Conservation (phyloP, 2,888 invertebrate species). For the Strigamia transsilvanica region DNA sequence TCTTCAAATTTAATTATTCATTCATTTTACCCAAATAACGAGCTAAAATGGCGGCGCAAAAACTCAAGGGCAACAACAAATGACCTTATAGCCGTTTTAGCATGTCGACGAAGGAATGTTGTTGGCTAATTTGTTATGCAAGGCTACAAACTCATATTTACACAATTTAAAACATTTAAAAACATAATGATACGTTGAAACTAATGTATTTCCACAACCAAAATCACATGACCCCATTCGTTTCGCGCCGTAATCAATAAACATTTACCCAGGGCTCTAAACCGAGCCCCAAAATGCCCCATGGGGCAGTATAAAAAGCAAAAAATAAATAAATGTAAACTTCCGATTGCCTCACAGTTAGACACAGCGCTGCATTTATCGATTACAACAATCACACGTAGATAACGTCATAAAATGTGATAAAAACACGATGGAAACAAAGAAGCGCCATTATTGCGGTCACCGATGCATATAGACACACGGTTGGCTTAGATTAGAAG, state of each 20-base stretch:
- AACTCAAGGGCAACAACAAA: constrained; percentile 22
- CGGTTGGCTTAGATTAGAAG: neutral
- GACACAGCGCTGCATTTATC: too few relatives aligned
- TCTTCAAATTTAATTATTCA: neutral
- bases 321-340: too few relatives aligned
- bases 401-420: neutral
- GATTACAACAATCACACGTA: neutral
- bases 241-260: neutral
- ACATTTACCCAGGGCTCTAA: too few relatives aligned
- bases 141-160: constrained; percentile 38
- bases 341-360: too few relatives aligned
- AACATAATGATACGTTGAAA: neutral
- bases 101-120: constrained; percentile 23
- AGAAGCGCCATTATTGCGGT: neutral
- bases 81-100: neutral
- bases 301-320: too few relatives aligned
- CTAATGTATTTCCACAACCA: neutral
- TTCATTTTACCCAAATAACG: neutral
- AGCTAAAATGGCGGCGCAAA: constrained; percentile 1
- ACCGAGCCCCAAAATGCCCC: too few relatives aligned
- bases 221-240: neutral
- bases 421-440: neutral
- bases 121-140: neutral
- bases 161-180: neutral
- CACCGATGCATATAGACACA: neutral